Percentiles rank a stretch among this genome's conserved stretches.
These are phyloP conservation scores for Trichacis sp. DNA, from an alignment of 2,888 invertebrate genomes.

Conservation along the genomic window DNA sequence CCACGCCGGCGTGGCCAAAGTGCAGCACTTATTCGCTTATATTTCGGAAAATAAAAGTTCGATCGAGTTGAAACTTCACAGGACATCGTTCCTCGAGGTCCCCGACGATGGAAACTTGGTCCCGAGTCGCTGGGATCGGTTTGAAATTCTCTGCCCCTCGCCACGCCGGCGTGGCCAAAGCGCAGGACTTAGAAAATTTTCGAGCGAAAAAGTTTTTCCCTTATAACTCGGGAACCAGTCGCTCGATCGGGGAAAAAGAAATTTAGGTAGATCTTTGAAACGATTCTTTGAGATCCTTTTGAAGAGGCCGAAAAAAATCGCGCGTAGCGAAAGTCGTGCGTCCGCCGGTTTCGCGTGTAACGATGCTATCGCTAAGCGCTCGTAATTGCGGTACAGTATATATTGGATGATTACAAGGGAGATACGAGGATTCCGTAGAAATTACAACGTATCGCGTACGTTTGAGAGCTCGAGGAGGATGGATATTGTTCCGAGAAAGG, in stretches of 20 bases:
- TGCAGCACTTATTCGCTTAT: too few relatives aligned
- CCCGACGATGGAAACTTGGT: too few relatives aligned
- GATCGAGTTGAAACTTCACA: too few relatives aligned
- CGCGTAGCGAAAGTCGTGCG: conserved; percentile 22
- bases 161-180: too few relatives aligned
- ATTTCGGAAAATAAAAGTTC: too few relatives aligned
- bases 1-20: too few relatives aligned
- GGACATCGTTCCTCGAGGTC: too few relatives aligned
- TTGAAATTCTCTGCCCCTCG: too few relatives aligned
- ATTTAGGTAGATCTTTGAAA: background rate
- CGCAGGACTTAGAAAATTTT: too few relatives aligned
- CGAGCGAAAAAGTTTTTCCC: too few relatives aligned
- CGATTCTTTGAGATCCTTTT: background rate
- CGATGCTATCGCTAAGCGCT: conserved; percentile 37
- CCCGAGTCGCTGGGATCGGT: too few relatives aligned
- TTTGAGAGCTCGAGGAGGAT: conserved; percentile 28
- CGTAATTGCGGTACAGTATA: conserved; percentile 42
- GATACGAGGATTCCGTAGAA: conserved; percentile 41
- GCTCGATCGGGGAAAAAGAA: background rate
- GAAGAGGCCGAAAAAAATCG: conserved; percentile 8
- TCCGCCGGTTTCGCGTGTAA: conserved; percentile 29
- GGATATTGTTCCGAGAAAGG: conserved; percentile 25
- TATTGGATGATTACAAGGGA: conserved; percentile 39
- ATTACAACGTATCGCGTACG: conserved; percentile 39
- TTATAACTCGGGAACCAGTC: too few relatives aligned